These are phyloP conservation scores for Porites divaricata DNA, from an alignment of 92 coral and sea anemone species.

Conservation along the genomic window DNA sequence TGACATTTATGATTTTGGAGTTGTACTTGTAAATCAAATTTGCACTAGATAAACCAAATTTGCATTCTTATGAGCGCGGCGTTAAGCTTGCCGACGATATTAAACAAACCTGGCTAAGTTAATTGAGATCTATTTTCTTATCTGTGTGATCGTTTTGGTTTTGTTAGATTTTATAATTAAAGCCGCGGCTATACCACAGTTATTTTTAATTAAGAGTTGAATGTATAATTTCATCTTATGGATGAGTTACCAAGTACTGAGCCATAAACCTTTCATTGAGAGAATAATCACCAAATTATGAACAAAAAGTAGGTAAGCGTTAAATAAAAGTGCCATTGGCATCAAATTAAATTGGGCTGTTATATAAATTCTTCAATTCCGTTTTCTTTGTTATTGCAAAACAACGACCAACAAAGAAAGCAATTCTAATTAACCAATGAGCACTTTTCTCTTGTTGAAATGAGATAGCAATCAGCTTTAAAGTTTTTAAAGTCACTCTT, in stretches of 20 bases:
- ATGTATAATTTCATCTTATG: constrained; percentile 7
- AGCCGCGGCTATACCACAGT: neutral
- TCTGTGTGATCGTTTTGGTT: constrained; percentile 5
- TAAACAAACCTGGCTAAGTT: constrained; percentile 16
- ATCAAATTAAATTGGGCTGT: constrained; percentile 41
- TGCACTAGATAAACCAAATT: neutral
- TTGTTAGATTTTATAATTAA: constrained; percentile 38
- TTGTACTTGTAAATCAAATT: no score
- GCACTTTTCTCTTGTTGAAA: constrained; percentile 4
- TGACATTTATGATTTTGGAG: no score
- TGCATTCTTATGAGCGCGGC: neutral
- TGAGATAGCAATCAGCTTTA: neutral
- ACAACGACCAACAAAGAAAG: constrained; percentile 27
- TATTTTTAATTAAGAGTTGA: constrained; percentile 33
- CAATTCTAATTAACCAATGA: constrained; percentile 38
- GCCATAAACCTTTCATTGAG: neutral
- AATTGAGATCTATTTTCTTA: constrained; percentile 17
- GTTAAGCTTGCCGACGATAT: constrained; percentile 34
- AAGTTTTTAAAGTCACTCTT: no score
- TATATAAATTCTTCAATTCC: constrained; percentile 12
- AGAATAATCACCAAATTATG: constrained; percentile 24
- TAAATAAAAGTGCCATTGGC: constrained; percentile 31
- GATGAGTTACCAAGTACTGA: neutral
- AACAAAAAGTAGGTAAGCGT: constrained; percentile 34
- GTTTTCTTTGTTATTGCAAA: constrained; percentile 36